Evolutionary conservation across 2,797 vertebrate species (phyloP).

Genomic region (Acipenser oxyrinchus): DNA sequence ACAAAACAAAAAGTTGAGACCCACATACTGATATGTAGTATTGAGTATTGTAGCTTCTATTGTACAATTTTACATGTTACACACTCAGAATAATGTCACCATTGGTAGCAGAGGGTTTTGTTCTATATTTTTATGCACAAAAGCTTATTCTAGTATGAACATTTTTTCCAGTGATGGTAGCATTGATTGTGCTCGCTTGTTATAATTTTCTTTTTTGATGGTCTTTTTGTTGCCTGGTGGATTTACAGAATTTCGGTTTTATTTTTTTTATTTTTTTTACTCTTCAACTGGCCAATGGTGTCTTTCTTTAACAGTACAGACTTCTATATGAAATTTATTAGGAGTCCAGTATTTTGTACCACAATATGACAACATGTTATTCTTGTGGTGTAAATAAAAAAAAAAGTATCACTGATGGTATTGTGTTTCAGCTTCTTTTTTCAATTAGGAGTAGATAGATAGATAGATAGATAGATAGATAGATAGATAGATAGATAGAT

Average conservation of each 20-base stretch:
- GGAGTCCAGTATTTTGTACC: conserved; percentile 66
- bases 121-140: conserved; percentile 22
- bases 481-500: no score
- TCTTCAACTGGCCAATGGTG: conserved; percentile 41
- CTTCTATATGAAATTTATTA: conserved; percentile 54
- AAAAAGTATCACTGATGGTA: conserved; percentile 39
- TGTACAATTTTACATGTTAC: conserved; percentile 7
- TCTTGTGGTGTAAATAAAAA: conserved; percentile 78
- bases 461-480: no score
- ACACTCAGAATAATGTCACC: conserved; percentile 41
- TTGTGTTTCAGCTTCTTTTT: conserved; percentile 10
- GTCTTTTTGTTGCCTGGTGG: conserved; percentile 44
- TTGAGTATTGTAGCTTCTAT: no score
- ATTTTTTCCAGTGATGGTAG: conserved; percentile 24
- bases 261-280: conserved; percentile 8
- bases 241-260: conserved; percentile 37
- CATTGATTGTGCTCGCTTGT: conserved; percentile 24
- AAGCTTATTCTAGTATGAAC: conserved; percentile 21
- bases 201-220: conserved; percentile 12
- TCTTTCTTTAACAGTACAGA: conserved; percentile 53
- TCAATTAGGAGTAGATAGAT: no score
- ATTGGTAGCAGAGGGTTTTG: conserved; percentile 33
- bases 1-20: no score
- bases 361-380: conserved; percentile 64
- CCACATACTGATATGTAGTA: no score